phyloP scores from a whole-genome alignment of 2,888 invertebrate genomes.

The Lissonota sp. region DNA sequence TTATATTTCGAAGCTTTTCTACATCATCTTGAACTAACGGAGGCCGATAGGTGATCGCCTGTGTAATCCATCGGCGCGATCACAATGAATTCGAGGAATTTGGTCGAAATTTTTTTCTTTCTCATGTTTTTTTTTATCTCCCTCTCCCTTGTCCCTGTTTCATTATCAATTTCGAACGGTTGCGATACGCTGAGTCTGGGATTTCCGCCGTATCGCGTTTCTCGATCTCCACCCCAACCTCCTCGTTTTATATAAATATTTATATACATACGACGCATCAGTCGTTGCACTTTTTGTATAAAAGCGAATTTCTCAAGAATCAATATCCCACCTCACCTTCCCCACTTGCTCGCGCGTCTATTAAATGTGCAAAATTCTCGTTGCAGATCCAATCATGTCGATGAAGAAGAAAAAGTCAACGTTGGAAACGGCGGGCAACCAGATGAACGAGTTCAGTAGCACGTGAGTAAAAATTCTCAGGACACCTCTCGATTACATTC shows the following conservation, averaged over 20 bases:
- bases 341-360: no score
- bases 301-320: no score
- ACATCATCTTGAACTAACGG: neutral
- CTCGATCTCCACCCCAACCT: neutral
- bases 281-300: no score
- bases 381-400: slow-evolving; percentile 65
- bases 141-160: neutral
- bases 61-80: slow-evolving; percentile 33
- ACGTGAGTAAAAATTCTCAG: slow-evolving; percentile 71
- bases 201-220: slow-evolving; percentile 25
- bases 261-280: no score
- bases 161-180: neutral
- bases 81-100: slow-evolving; percentile 32
- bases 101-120: slow-evolving; percentile 20
- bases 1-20: neutral
- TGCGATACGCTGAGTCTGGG: slow-evolving; percentile 4
- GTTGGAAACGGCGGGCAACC: slow-evolving; percentile 70
- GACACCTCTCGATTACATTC: slow-evolving; percentile 27
- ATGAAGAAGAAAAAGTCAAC: slow-evolving; percentile 69
- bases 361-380: slow-evolving; percentile 24
- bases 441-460: slow-evolving; percentile 79
- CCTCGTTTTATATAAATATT: no score
- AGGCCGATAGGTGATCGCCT: slow-evolving; percentile 11
- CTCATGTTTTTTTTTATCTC: neutral
- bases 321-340: no score